Evolutionary conservation across 2,888 invertebrate genomes (phyloP).

Genomic region (Notodonta dromedarius): DNA sequence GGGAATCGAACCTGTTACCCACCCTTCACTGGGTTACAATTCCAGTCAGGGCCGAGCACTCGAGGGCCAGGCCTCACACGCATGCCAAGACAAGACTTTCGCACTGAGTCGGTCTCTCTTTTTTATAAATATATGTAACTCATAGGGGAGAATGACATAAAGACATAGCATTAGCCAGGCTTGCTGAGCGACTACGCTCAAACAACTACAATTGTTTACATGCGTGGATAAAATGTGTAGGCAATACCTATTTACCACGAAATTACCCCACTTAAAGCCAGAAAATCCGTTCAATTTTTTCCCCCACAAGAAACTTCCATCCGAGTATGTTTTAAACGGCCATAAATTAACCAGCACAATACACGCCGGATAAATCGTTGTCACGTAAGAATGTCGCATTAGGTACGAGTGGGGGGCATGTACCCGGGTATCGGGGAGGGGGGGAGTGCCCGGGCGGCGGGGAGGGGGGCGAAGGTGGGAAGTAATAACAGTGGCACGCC

Average conservation of each 20-base stretch:
- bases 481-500: constrained; percentile 76
- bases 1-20: too few species aligned
- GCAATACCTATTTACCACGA: background rate
- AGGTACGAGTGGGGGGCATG: constrained; percentile 49
- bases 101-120: too few species aligned
- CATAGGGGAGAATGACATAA: too few species aligned
- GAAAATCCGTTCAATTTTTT: constrained; percentile 43
- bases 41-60: too few species aligned
- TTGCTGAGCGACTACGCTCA: too few species aligned
- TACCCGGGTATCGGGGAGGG: constrained; percentile 15
- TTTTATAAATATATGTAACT: too few species aligned
- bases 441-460: constrained; percentile 22
- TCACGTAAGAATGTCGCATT: constrained; percentile 82
- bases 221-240: too few species aligned
- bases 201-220: too few species aligned
- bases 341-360: constrained; percentile 79
- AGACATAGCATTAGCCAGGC: too few species aligned
- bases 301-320: constrained; percentile 62
- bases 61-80: too few species aligned
- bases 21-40: too few species aligned
- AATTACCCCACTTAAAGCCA: constrained; percentile 12
- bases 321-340: constrained; percentile 65
- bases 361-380: constrained; percentile 81
- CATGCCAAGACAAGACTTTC: too few species aligned
- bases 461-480: constrained; percentile 42